Evolutionary conservation across 2,888 invertebrate species (phyloP).

Genomic region (Andrena bicolor): DNA sequence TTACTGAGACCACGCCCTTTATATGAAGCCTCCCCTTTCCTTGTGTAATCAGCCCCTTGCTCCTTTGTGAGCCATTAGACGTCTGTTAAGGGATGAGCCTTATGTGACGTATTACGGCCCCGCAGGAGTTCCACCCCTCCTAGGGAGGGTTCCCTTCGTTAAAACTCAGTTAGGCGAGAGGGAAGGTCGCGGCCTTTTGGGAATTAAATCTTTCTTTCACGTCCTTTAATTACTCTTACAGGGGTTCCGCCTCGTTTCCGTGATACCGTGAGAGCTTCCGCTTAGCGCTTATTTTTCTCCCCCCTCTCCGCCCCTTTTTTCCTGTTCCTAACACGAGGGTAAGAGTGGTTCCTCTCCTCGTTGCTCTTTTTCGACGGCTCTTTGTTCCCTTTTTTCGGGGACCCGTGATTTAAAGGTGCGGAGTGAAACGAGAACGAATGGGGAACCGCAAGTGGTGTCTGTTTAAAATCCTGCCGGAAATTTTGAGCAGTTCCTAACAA

Average conservation of each 20-base stretch:
- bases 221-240: conserved; percentile 64
- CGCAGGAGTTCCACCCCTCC: conserved; percentile 61
- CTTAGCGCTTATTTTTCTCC: background rate
- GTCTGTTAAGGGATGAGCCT: conserved; percentile 78
- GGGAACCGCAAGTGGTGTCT: background rate
- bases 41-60: conserved; percentile 59
- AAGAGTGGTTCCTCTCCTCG: conserved; percentile 8
- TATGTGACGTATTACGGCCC: conserved; percentile 73
- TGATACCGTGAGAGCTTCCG: conserved; percentile 24
- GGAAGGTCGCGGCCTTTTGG: conserved; percentile 57
- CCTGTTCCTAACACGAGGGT: conserved; percentile 2
- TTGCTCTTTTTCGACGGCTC: background rate
- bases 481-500: background rate
- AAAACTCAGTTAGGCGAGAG: conserved; percentile 69
- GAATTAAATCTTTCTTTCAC: conserved; percentile 67
- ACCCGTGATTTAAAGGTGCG: conserved; percentile 24
- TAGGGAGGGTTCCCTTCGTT: conserved; percentile 67
- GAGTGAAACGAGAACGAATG: background rate
- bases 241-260: conserved; percentile 40
- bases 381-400: background rate
- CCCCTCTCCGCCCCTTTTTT: background rate
- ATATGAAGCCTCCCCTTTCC: conserved; percentile 43
- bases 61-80: conserved; percentile 73
- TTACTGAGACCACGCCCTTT: conserved; percentile 2
- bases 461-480: background rate